Conservation (phyloP, 2,113 vertebrate genomes). For the Apodemus speciosus region DNA sequence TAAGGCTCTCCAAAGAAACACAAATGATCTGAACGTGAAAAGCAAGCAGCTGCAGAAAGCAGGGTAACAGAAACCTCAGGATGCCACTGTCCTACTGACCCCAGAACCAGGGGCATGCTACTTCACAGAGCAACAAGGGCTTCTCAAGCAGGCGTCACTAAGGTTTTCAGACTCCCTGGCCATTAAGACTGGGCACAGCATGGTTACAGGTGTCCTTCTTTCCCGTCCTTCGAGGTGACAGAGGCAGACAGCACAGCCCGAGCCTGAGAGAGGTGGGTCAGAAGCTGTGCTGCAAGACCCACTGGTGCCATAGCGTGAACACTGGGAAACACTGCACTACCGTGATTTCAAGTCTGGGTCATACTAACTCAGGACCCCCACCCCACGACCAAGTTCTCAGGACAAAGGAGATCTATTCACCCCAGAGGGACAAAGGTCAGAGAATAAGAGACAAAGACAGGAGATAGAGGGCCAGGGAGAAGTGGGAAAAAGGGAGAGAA, state of each 20-base stretch:
- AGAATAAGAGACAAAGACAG: background rate
- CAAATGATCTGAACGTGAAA: background rate
- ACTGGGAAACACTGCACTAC: background rate
- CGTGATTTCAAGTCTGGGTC: background rate
- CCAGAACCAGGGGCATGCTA: background rate
- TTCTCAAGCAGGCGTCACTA: background rate
- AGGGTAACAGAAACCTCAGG: background rate
- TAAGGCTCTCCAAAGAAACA: slow-evolving; percentile 33
- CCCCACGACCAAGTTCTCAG: background rate
- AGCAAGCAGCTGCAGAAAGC: background rate
- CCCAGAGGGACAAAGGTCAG: background rate
- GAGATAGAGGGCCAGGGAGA: background rate
- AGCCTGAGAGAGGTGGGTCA: background rate
- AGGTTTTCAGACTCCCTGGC: background rate
- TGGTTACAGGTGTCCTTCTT: background rate
- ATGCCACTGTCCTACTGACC: background rate
- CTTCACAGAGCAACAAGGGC: too few relatives aligned
- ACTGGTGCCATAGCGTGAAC: background rate
- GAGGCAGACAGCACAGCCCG: background rate
- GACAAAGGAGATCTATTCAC: background rate
- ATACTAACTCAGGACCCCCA: background rate
- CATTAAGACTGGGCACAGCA: fast-evolving
- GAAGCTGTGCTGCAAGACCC: background rate
- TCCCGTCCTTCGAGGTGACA: background rate
- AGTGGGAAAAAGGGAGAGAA: background rate